Conservation (phyloP, 1,140 invertebrate species). For the Hyles vespertilio region DNA sequence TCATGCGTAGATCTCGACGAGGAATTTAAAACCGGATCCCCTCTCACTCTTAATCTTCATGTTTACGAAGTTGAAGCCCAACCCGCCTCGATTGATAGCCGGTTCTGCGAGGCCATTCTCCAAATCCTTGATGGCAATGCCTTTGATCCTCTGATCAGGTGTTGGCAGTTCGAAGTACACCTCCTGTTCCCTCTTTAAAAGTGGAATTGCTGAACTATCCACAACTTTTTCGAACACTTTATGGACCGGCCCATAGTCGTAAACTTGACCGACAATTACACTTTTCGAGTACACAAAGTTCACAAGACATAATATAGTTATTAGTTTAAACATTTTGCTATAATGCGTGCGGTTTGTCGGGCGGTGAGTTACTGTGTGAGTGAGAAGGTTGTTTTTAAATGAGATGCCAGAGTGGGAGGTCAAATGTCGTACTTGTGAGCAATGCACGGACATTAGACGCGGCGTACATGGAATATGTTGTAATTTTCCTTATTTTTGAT, state of each 20-base stretch:
- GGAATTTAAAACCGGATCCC: slow-evolving; percentile 53
- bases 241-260: slow-evolving; percentile 41
- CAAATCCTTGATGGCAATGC: slow-evolving; percentile 43
- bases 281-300: slow-evolving; percentile 31
- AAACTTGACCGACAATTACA: slow-evolving; percentile 50
- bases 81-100: slow-evolving; percentile 44
- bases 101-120: slow-evolving; percentile 32
- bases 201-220: slow-evolving; percentile 34
- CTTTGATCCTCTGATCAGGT: slow-evolving; percentile 62
- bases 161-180: slow-evolving; percentile 53
- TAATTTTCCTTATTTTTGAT: slow-evolving; percentile 1
- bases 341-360: background rate
- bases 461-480: background rate
- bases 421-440: slow-evolving; percentile 18
- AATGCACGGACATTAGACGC: background rate
- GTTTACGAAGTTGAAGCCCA: slow-evolving; percentile 48
- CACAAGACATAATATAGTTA: slow-evolving; percentile 25
- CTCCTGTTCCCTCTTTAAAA: slow-evolving; percentile 47
- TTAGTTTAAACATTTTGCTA: slow-evolving; percentile 35
- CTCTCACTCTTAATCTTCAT: slow-evolving; percentile 59
- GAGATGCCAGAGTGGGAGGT: slow-evolving; percentile 24
- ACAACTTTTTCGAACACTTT: slow-evolving; percentile 48
- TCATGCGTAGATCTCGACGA: slow-evolving; percentile 58
- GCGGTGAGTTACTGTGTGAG: background rate
- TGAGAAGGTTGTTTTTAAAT: slow-evolving; percentile 9